Evolutionary conservation across 1,140 invertebrate species (phyloP), one percentile per base, ranked within the genome.

Genomic region (Drosophila trapezifrons): DNA sequence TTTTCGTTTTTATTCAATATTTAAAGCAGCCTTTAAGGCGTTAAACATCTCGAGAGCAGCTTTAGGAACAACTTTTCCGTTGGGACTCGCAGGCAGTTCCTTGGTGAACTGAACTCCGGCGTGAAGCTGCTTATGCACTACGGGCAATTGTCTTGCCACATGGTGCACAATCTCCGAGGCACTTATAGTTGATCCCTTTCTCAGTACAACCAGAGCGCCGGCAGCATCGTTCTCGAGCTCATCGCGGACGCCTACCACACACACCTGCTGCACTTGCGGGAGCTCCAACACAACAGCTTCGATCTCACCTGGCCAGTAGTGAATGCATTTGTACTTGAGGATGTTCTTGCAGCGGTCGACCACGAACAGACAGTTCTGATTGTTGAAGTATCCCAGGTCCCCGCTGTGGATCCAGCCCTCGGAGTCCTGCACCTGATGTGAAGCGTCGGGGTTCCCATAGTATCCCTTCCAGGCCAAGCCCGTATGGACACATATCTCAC

Each of bases 291-390:
- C 75, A 2, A 57, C 66, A 22, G 46, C 45, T 55, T 90, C 89
- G 25, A 91, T 76, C 58, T 91, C 89, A 5, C 60, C 73, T 17
- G 90, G 89, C 62, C 82, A 78, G 27, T 91, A 91, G 27, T 92
- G 91, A 17, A 79, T 51, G 2, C 80, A 81, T 15, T 67, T 49
- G 83, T 95, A 96, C 89, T 97, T 97, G 43, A 97, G 95, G 13
- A 97, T 92, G 85, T 96, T 95, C 71, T 96, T 97, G 12, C 96
- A 79, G 42, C 96, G 92, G 76, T 96, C 96, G 0, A 96, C 94
- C 73, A 96, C 93, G 66, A 92, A 96, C 66, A 96, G 94, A 58
- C 92, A 94, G 2, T 93, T 93, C n/a, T 95, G 92, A 12, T 95
- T 92, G 60, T 96, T 95, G 60, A 94, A 94, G 78, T 94, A 95